Evolutionary conservation across 2,888 invertebrate genomes (phyloP), one percentile per base, ranked within the genome.

Genomic region (Archips xylosteana): DNA sequence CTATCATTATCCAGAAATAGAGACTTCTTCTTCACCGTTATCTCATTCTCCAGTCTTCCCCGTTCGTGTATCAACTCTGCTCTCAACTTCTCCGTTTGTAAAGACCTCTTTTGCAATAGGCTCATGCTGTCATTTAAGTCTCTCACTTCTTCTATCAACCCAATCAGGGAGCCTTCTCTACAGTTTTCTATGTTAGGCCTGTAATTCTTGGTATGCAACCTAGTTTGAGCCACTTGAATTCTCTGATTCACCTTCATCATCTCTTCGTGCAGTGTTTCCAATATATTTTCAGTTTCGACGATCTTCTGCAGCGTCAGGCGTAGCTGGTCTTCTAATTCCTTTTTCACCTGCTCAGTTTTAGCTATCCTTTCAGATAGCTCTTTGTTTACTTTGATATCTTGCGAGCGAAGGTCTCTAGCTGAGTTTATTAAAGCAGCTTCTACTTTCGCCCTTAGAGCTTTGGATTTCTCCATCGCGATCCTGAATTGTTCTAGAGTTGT

Each of bases 331-430:
- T 97, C 97, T 78, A 98, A 89, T 80, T 96, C 95, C 3, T 94
- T 95, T 77, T 97, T 95, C 12, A 97, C 96, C 88, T 97, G 97
- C 85, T 97, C 96, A 0, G 97, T 96, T 80, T 97, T 96, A 5
- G 96, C 96, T 64, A 98, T 96, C 66, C 97, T 95, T 77, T 96
- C 95, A 6, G 95, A 95, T 71, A 98, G 89, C 0, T 97, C 96
- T 59, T 96, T 95, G 83, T 98, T 98, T 0, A 98, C 97, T 63
- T 95, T 94, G 79, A 97, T 97, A 2, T 97, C 97, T 91, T 98
- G 98, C 2, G 96, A 95, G 13, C 97, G 95, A 72, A 98, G 94
- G 89, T 98, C 98, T 76, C 97, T 95, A 0, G 98, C 96, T 0
- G 97, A 96, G 82, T 98, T 97, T 39, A 96, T 95, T 2, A 98